Conservation (phyloP, 2,888 invertebrate genomes). For the Frankliniella intonsa region DNA sequence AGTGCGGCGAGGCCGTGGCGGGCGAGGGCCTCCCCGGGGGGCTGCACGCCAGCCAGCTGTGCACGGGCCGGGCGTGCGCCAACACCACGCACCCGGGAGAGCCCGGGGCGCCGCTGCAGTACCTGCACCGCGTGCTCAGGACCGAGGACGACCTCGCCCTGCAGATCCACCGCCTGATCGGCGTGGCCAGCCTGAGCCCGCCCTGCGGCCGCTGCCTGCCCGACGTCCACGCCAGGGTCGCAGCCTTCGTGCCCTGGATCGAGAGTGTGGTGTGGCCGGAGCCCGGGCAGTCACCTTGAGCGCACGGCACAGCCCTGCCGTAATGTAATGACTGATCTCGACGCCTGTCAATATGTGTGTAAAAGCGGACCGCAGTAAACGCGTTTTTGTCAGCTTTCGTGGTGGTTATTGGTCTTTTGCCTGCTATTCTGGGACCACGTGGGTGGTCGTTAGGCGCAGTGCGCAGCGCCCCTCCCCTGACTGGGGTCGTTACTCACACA, state of each 20-base stretch:
- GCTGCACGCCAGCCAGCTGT: background rate
- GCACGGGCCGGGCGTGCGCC: background rate
- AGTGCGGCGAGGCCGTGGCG: background rate
- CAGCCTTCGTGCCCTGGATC: conserved; percentile 17
- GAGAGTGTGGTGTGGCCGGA: background rate
- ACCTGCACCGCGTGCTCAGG: background rate
- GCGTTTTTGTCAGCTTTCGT: no score
- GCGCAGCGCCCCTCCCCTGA: no score
- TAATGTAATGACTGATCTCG: no score
- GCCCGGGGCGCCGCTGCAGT: background rate
- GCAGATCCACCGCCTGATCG: background rate
- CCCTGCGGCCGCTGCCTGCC: conserved; percentile 14
- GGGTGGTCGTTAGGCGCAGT: no score
- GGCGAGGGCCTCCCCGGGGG: background rate
- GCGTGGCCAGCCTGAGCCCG: background rate
- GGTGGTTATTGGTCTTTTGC: no score
- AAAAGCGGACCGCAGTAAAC: no score
- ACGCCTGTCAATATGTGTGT: no score
- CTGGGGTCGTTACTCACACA: no score
- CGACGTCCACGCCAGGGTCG: background rate
- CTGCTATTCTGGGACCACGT: no score
- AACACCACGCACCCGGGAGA: background rate
- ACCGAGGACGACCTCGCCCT: background rate
- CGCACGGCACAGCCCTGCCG: no score
- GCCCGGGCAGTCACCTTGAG: no score